Evolutionary conservation across 2,797 vertebrate species (phyloP).

Genomic region (Acipenser oxyrinchus): DNA sequence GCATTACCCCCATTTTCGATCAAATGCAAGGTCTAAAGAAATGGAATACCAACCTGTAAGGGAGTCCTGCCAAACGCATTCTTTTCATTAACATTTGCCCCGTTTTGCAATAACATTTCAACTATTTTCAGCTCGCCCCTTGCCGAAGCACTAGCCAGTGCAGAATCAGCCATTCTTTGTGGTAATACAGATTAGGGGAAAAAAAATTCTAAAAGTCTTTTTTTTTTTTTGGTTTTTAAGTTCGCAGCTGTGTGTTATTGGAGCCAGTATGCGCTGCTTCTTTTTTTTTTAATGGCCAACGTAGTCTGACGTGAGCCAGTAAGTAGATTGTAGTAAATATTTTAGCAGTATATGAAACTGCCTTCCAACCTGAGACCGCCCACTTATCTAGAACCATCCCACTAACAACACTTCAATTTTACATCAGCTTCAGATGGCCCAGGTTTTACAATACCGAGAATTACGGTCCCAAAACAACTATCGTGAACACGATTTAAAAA

Average conservation of each 20-base stretch:
- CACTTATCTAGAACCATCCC: slow-evolving; percentile 33
- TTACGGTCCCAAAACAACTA: no score
- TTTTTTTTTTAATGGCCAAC: slow-evolving; percentile 21
- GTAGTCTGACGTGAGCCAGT: slow-evolving; percentile 26
- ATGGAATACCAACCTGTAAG: slow-evolving; percentile 77
- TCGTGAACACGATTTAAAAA: neutral
- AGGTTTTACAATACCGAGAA: no score
- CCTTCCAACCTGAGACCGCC: slow-evolving; percentile 36
- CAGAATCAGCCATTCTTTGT: slow-evolving; percentile 70
- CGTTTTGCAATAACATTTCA: slow-evolving; percentile 63
- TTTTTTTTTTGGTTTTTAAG: neutral
- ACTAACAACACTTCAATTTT: slow-evolving; percentile 23
- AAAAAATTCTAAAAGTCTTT: neutral
- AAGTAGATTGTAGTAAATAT: slow-evolving; percentile 38
- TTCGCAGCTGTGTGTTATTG: slow-evolving; percentile 4
- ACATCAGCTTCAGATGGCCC: slow-evolving; percentile 18
- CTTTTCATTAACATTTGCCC: slow-evolving; percentile 75
- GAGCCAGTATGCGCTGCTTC: slow-evolving; percentile 16
- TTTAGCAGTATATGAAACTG: slow-evolving; percentile 29
- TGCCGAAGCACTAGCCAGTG: slow-evolving; percentile 80
- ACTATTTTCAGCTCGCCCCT: slow-evolving; percentile 68
- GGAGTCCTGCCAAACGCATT: slow-evolving; percentile 80
- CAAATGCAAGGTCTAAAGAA: neutral
- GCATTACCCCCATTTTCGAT: no score
- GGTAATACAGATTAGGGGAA: slow-evolving; percentile 31